Percentiles rank a stretch among this genome's conserved stretches.
These are phyloP conservation scores for Crenichthys baileyi DNA, from an alignment of 2,797 vertebrate species.

Conservation along the genomic window DNA sequence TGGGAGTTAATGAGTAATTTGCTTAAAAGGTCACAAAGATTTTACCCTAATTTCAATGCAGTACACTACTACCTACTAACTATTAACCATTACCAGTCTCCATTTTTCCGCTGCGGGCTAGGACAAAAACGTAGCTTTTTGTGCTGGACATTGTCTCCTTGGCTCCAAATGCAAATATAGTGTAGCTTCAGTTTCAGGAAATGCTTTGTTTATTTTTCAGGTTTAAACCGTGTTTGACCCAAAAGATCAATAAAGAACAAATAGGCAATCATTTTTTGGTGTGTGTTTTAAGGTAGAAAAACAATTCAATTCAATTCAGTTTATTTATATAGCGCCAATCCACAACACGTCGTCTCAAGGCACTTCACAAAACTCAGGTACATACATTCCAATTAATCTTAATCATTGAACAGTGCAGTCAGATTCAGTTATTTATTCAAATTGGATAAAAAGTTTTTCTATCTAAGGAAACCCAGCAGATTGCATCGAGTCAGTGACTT, in stretches of 20 bases:
- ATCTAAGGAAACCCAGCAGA: too few relatives aligned
- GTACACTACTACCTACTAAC: slow-evolving; percentile 4
- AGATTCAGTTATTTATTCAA: too few relatives aligned
- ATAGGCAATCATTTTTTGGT: background rate
- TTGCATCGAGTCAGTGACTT: too few relatives aligned
- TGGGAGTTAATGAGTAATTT: slow-evolving; percentile 68
- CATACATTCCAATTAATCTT: too few relatives aligned
- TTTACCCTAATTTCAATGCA: slow-evolving; percentile 49
- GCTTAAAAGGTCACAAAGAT: slow-evolving; percentile 46
- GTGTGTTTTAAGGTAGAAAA: background rate
- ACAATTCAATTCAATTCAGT: too few relatives aligned
- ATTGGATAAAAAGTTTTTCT: too few relatives aligned
- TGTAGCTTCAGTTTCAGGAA: slow-evolving; percentile 7
- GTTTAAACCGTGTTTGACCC: background rate
- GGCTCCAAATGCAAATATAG: slow-evolving; percentile 13
- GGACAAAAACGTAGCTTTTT: background rate
- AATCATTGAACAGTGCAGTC: too few relatives aligned
- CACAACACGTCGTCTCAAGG: too few relatives aligned
- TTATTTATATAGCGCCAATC: too few relatives aligned
- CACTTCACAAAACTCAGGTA: too few relatives aligned
- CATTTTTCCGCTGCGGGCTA: slow-evolving; percentile 11
- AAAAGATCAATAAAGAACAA: background rate
- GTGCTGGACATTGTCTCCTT: slow-evolving; percentile 24
- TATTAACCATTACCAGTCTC: slow-evolving; percentile 22
- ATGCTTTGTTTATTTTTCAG: background rate